phyloP scores from a whole-genome alignment of 2,888 invertebrate species.

The Artemia sinica region DNA sequence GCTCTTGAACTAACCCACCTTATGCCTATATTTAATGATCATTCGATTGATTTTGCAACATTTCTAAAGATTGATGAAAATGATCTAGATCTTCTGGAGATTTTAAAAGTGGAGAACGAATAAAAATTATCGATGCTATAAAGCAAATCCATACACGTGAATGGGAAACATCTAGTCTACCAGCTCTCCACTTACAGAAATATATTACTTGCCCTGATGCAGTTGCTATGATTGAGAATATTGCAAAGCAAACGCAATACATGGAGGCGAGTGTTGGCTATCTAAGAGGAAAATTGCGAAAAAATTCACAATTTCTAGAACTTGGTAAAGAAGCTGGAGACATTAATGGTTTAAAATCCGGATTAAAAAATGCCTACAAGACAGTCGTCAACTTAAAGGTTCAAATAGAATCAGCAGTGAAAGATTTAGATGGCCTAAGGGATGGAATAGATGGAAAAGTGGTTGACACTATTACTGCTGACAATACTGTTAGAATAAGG shows the following conservation, averaged over 20 bases:
- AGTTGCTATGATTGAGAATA: slow-evolving; percentile 32
- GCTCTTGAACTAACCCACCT: slow-evolving; percentile 31
- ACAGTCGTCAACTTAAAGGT: too few species aligned
- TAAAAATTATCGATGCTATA: slow-evolving; percentile 32
- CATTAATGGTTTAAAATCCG: not conserved
- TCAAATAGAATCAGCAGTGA: too few species aligned
- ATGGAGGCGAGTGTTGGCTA: slow-evolving; percentile 32
- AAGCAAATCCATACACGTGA: slow-evolving; percentile 32
- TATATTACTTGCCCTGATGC: slow-evolving; percentile 33
- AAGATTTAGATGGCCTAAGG: too few species aligned
- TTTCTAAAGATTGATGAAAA: slow-evolving; percentile 32
- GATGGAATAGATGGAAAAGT: too few species aligned
- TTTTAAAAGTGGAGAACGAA: slow-evolving; percentile 31
- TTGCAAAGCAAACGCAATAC: slow-evolving; percentile 32
- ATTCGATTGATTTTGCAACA: slow-evolving; percentile 30
- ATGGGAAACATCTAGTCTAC: slow-evolving; percentile 33
- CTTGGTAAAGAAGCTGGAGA: slow-evolving; percentile 25
- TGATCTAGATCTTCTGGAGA: slow-evolving; percentile 32
- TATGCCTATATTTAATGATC: slow-evolving; percentile 30
- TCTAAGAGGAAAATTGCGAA: slow-evolving; percentile 30
- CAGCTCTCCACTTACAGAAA: slow-evolving; percentile 29
- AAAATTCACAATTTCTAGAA: slow-evolving; percentile 29
- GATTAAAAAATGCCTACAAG: not conserved
- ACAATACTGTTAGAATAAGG: too few species aligned
- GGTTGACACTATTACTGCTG: too few species aligned